Percentiles rank a stretch among this genome's conserved stretches.
phyloP scores from a whole-genome alignment of 2,113 vertebrate species.

The Cichladusa arquata region DNA sequence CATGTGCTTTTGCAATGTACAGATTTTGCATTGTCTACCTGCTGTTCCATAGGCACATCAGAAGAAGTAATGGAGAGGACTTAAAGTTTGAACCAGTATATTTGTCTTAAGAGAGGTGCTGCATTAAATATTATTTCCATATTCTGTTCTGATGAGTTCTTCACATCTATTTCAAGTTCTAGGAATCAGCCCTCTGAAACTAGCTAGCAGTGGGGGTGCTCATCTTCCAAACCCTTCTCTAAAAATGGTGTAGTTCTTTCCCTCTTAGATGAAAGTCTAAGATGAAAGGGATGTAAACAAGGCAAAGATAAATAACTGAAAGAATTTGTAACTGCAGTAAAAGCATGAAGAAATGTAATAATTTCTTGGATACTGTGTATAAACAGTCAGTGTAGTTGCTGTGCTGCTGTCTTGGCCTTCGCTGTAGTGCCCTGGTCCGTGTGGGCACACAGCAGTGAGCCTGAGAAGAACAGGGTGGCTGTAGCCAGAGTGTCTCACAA shows the following conservation, averaged over 20 bases:
- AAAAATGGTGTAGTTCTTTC: accelerated
- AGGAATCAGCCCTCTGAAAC: background rate
- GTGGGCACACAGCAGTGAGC: background rate
- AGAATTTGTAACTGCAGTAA: background rate
- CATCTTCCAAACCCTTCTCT: background rate
- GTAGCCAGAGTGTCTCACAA: background rate
- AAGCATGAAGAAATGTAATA: background rate
- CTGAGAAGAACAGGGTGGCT: background rate
- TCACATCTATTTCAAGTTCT: background rate
- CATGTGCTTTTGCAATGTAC: background rate
- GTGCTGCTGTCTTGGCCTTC: accelerated
- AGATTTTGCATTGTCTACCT: background rate
- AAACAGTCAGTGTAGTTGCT: accelerated
- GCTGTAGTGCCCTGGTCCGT: background rate
- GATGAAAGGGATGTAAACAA: background rate
- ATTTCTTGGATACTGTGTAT: background rate
- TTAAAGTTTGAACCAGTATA: background rate
- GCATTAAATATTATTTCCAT: background rate
- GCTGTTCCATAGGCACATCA: background rate
- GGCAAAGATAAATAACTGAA: background rate
- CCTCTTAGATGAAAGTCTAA: background rate
- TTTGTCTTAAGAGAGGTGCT: background rate
- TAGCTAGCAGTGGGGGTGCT: background rate
- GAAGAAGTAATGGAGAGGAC: background rate
- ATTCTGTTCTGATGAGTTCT: background rate